Conservation (phyloP, 2,888 invertebrate species). For the Cremastobaeus sp. region DNA sequence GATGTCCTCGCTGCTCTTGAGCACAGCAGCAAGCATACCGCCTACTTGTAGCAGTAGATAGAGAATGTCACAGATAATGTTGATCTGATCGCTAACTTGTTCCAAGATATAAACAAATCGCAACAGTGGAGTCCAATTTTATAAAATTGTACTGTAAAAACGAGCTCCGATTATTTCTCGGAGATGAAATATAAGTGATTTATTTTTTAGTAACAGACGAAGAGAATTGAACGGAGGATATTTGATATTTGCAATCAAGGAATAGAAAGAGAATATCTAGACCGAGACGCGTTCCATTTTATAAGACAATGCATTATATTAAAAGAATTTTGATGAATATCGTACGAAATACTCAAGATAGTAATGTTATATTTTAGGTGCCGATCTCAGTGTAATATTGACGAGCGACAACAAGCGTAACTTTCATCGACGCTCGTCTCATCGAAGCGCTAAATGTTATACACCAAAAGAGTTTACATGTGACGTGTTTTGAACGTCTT, state of each 20-base stretch:
- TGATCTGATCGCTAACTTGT: slow-evolving; percentile 33
- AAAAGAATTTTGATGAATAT: slow-evolving; percentile 7
- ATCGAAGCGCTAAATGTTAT: slow-evolving; percentile 59
- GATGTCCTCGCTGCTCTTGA: slow-evolving; percentile 92
- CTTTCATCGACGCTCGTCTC: slow-evolving; percentile 19
- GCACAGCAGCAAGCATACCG: slow-evolving; percentile 90
- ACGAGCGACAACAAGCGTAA: slow-evolving; percentile 23
- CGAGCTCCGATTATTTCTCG: slow-evolving; percentile 18
- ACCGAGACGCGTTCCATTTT: slow-evolving; percentile 38
- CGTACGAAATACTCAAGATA: slow-evolving; percentile 68
- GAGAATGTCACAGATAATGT: slow-evolving; percentile 37
- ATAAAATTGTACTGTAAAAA: slow-evolving; percentile 32
- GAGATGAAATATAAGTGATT: slow-evolving; percentile 23
- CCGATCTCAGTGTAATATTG: slow-evolving; percentile 70
- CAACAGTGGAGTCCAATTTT: slow-evolving; percentile 46
- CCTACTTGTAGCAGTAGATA: slow-evolving; percentile 77
- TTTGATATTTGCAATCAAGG: neutral
- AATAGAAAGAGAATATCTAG: neutral
- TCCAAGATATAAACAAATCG: slow-evolving; percentile 33
- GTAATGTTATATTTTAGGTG: slow-evolving; percentile 71
- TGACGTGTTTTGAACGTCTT: slow-evolving; percentile 58
- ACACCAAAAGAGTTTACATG: slow-evolving; percentile 60
- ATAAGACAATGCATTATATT: slow-evolving; percentile 49
- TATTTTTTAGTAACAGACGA: slow-evolving; percentile 30
- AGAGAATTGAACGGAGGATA: neutral